Base-by-base conservation (phyloP, 2,888 invertebrate species). In the Apodemia zela region DNA sequence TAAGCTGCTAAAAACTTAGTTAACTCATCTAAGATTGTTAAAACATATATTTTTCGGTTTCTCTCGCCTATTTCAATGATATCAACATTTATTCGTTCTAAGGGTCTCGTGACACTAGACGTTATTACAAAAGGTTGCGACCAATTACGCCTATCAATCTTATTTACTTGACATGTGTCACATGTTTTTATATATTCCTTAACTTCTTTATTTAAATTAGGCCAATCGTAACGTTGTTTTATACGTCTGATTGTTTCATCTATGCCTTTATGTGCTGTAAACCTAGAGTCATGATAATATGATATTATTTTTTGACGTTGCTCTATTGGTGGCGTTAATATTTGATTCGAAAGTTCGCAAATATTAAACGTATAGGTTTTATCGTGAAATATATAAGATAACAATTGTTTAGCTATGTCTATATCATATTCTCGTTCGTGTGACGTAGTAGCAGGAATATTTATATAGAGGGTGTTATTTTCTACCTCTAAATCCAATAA, bases 241-340 rank as follows among this genome's bases (percentile, higher is more conserved):
- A 68, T 68, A 42, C 63, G 59, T 59, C 63, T 57, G 21, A 65
- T 65, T 6, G 68, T 69, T 59, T 62, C 60, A 18, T 59, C 42
- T 25, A 66, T 64, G 10, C 67, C 69, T 63, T 58, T 49, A 38
- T 68, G 68, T 10, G 67, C 65, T 5, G 49, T 57, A 59, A 62
- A 47, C 5, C 33, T 57, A 5, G 61, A 61, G 57, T 65, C 63
- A n/a, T 68, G 68, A 61, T 63, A 58, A 47, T 66, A 63, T 11
- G 64, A 59, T 60, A 68, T 63, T 17, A 64, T 64, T 62, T 59
- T 66, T 54, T 64, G 59, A 57, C 67, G 62, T 62, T 67, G 61
- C 11, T 68, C 64, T 10, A 17, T 25, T 18, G 25, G 29, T 4
- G 63, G 63, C 15, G 45, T 60, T 33, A 45, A 57, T 57, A 62